Base-by-base conservation (phyloP, 2,797 vertebrate species). In the Danio choprae region DNA sequence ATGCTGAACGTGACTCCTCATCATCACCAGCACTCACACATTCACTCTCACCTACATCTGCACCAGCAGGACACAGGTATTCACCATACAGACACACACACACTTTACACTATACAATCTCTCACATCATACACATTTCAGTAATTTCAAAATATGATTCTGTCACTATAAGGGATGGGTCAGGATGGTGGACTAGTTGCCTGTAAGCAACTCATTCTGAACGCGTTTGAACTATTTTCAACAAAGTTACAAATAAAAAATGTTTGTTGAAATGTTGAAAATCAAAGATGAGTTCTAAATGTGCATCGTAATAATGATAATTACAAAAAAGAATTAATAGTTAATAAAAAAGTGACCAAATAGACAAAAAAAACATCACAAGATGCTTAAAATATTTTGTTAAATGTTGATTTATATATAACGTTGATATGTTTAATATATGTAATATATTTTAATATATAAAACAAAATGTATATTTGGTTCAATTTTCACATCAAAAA, bases 11-110 rank as follows among this genome's bases (percentile, higher is more conserved):
- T 98, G 93, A 99, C 98, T 36, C 98, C 98, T 55, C 98, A 99
- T 87, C 97, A 99, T 88, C 98, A 99, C 95, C 98, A 99, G 96
- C 98, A 99, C 93, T 99, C 98, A 75, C 98, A 99, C 89, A 99
- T 99, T 94, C 98, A 99, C 92, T 99, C 98, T 72, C 98, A 99
- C 91, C 96, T 99, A 78, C 98, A 99, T 88, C 95, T 99, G 84
- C 98, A 99, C 94, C 98, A 99, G 94, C 98, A 98, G 94, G 98
- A 99, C 84, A 94, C 94, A 94, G 97, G 97, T 94, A 97, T 96
- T 90, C 88, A 92, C 90, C 92, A 91, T 87, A 83, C 53, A 79
- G 41, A 81, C 90, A 87, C 86, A 85, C 88, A 89, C 84, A 75
- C 53, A 74, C 71, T 65, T 70, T 58, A 46, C 36, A 60, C 22